phyloP scores from a whole-genome alignment of 1,140 invertebrate genomes.

The Drosophila guanche region DNA sequence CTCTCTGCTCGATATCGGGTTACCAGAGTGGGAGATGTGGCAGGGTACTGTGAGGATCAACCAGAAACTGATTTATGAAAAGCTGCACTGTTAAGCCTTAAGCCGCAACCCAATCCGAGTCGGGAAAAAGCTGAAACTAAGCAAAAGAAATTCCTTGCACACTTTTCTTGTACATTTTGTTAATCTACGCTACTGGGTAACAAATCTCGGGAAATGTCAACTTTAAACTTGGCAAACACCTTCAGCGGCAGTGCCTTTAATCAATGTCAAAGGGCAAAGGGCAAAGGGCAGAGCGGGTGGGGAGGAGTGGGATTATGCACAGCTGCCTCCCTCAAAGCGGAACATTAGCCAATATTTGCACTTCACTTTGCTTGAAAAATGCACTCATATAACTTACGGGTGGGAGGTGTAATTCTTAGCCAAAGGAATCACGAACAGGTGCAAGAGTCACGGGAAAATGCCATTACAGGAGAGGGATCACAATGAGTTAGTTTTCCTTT shows the following conservation, averaged over 20 bases:
- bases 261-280: conserved; percentile 44
- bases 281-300: neutral
- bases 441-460: conserved; percentile 55
- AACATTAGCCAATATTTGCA: conserved; percentile 66
- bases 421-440: conserved; percentile 37
- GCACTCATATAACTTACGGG: conserved; percentile 53
- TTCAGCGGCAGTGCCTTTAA: conserved; percentile 63
- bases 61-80: no score
- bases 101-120: no score
- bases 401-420: neutral
- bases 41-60: no score
- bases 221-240: conserved; percentile 30
- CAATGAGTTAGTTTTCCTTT: no score
- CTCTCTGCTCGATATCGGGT: no score
- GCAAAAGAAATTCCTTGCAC: no score
- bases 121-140: no score
- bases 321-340: conserved; percentile 9
- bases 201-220: conserved; percentile 44
- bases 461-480: conserved; percentile 23
- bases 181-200: conserved; percentile 11
- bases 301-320: conserved; percentile 36
- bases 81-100: no score
- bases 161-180: no score
- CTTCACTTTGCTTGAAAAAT: conserved; percentile 60
- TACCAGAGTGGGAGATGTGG: no score